phyloP scores from a whole-genome alignment of 37 sponge, comb jelly and placozoan species.

The Halichondria panicea region DNA sequence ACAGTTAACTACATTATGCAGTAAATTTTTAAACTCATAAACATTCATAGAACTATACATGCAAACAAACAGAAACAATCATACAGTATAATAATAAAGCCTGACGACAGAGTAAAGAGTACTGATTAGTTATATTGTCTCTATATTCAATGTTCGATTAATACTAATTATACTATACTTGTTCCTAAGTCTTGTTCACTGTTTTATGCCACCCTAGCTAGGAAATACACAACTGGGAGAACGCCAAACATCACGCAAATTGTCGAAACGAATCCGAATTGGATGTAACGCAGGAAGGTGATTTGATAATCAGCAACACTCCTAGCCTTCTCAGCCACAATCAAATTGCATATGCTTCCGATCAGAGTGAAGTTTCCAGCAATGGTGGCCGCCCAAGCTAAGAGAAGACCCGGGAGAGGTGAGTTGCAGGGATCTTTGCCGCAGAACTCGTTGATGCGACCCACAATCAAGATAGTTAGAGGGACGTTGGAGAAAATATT shows the following conservation, averaged over 20 bases:
- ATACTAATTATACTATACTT: too few species aligned
- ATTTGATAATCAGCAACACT: slow-evolving; percentile 57
- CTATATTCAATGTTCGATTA: too few species aligned
- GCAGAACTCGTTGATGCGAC: slow-evolving; percentile 55
- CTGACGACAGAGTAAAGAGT: too few species aligned
- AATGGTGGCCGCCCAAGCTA: slow-evolving; percentile 86
- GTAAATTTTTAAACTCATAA: too few species aligned
- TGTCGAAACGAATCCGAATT: slow-evolving; percentile 85
- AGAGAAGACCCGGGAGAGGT: slow-evolving; percentile 63
- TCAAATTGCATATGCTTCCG: slow-evolving; percentile 89
- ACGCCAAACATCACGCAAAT: slow-evolving; percentile 57
- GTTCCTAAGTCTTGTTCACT: too few species aligned
- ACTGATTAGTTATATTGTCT: too few species aligned
- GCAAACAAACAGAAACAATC: too few species aligned
- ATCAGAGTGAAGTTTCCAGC: slow-evolving; percentile 93
- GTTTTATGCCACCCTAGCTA: slow-evolving; percentile 27
- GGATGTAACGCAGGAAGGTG: slow-evolving; percentile 73
- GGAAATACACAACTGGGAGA: slow-evolving; percentile 84
- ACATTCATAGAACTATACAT: too few species aligned
- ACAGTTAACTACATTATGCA: too few species aligned
- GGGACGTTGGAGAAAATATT: slow-evolving; percentile 89
- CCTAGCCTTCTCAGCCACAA: slow-evolving; percentile 92
- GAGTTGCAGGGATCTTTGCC: slow-evolving; percentile 29
- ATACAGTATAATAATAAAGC: too few species aligned
- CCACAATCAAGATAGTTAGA: slow-evolving; percentile 72